Evolutionary conservation across 1,140 invertebrate species (phyloP).

Genomic region (Trachelipus rathkii): DNA sequence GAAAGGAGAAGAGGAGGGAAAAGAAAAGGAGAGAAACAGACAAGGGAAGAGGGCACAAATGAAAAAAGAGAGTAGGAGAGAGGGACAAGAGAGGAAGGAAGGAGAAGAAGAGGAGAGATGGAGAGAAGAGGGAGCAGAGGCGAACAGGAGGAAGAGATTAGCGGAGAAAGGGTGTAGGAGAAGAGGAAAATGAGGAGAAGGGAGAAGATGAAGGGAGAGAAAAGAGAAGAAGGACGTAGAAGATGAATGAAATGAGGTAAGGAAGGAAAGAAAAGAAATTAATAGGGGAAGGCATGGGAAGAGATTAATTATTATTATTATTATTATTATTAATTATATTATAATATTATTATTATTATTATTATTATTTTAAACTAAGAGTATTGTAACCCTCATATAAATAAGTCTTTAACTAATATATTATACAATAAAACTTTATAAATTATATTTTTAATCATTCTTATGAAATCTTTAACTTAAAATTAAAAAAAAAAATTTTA

Average conservation of each 20-base stretch:
- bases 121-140: not conserved
- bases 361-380: too few relatives aligned
- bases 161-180: not conserved
- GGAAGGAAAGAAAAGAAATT: not conserved
- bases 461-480: too few relatives aligned
- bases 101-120: not conserved
- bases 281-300: not conserved
- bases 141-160: not conserved
- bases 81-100: not conserved
- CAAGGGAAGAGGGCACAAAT: not conserved
- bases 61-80: not conserved
- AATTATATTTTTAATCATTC: too few relatives aligned
- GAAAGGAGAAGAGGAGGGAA: not conserved
- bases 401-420: too few relatives aligned
- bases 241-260: not conserved
- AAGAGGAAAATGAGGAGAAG: not conserved
- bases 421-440: too few relatives aligned
- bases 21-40: too few relatives aligned
- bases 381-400: too few relatives aligned
- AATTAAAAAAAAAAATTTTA: too few relatives aligned
- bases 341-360: too few relatives aligned
- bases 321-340: too few relatives aligned
- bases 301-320: too few relatives aligned
- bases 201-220: not conserved
- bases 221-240: not conserved